These are phyloP conservation scores for Panopea generosa DNA, from an alignment of 2,888 invertebrate genomes.

Conservation along the genomic window DNA sequence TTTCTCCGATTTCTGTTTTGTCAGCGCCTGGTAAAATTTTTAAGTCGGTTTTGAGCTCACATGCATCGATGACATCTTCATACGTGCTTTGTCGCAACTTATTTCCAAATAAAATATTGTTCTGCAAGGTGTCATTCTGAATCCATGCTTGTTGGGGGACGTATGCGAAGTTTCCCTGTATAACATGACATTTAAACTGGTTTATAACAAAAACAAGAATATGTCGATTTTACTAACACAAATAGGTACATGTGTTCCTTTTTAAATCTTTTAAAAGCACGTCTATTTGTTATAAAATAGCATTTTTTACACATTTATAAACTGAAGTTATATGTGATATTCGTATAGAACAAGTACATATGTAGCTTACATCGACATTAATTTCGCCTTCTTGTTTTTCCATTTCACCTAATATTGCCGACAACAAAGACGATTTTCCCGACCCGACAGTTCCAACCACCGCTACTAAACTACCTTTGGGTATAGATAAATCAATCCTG, in stretches of 20 bases:
- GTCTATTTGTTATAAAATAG: no score
- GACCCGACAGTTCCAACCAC: no score
- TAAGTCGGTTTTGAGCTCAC: slow-evolving; percentile 95
- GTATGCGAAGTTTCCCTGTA: slow-evolving; percentile 51
- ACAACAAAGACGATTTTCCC: slow-evolving; percentile 83
- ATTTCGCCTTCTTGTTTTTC: slow-evolving; percentile 78
- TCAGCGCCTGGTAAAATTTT: slow-evolving; percentile 96
- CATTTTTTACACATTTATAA: no score
- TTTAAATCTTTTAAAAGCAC: no score
- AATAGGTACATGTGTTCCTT: no score
- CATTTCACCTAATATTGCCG: slow-evolving; percentile 83
- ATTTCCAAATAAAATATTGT: slow-evolving; percentile 97
- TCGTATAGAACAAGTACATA: no score
- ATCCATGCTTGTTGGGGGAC: no score
- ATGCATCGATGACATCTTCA: slow-evolving; percentile 93
- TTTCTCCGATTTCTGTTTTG: slow-evolving; percentile 98
- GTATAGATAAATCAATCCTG: slow-evolving; percentile 74
- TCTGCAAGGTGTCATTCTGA: slow-evolving; percentile 94
- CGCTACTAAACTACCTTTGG: slow-evolving; percentile 77
- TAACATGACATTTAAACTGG: no score
- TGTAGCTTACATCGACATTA: slow-evolving; percentile 76
- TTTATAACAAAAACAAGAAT: no score
- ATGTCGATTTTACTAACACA: no score
- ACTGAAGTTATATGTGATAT: no score
- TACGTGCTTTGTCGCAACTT: slow-evolving; percentile 90